phyloP scores from a whole-genome alignment of 1,140 invertebrate species.

The Sitobion miscanthi region DNA sequence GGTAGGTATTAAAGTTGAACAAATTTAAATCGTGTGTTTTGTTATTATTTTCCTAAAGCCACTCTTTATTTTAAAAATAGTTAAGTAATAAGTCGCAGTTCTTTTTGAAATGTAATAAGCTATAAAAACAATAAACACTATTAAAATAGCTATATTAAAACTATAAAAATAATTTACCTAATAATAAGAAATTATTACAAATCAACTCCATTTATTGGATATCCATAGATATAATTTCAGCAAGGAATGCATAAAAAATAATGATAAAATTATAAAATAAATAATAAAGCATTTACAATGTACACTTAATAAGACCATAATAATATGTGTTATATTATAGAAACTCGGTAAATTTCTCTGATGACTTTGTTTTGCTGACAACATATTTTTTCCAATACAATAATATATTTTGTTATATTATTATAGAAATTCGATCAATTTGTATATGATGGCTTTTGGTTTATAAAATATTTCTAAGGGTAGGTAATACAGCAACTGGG shows the following conservation, averaged over 20 bases:
- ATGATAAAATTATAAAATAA: neutral
- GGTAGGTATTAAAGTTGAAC: no score
- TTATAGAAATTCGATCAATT: neutral
- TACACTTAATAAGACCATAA: neutral
- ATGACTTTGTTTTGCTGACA: neutral
- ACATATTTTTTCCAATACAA: neutral
- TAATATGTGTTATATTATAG: neutral
- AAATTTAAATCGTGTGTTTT: neutral
- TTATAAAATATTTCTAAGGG: neutral
- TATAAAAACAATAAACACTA: neutral
- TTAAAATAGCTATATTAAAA: neutral
- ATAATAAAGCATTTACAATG: neutral
- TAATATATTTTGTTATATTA: neutral
- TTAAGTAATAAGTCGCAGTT: neutral
- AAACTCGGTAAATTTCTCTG: neutral
- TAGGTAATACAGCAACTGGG: neutral
- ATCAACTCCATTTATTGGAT: neutral
- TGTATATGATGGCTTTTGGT: neutral
- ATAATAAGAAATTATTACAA: neutral
- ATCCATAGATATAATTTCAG: neutral
- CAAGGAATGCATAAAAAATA: neutral
- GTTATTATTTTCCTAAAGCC: neutral
- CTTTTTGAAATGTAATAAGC: neutral
- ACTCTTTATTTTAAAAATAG: neutral
- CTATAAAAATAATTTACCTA: neutral